A percentile compares a stretch with the other conserved stretches of the same genome.
These are phyloP conservation scores for Pangasius macronema DNA, from an alignment of 2,797 vertebrate genomes.

Conservation along the genomic window DNA sequence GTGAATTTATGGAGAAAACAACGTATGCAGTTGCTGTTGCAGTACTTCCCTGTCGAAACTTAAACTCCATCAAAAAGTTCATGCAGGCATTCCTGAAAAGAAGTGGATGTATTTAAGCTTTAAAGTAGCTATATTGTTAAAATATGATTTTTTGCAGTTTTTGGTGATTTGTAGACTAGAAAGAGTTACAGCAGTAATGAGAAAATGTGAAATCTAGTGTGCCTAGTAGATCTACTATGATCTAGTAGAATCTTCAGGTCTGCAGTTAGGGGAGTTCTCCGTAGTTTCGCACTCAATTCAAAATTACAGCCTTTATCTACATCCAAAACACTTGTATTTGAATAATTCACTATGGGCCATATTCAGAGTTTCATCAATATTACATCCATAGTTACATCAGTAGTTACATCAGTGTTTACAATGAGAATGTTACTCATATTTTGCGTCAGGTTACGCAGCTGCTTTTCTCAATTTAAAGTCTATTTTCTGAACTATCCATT, in stretches of 20 bases:
- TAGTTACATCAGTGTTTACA: not conserved
- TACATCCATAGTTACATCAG: not conserved
- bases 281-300: not conserved
- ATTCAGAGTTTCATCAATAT: not conserved
- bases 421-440: not conserved
- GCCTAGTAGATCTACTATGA: not conserved
- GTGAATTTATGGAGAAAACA: constrained; percentile 33
- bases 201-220: not conserved
- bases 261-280: not conserved
- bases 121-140: not conserved
- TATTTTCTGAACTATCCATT: not conserved
- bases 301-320: not conserved
- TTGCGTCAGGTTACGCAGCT: not conserved
- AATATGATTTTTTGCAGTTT: not conserved
- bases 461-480: not conserved
- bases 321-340: not conserved
- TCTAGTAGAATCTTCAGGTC: not conserved
- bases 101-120: not conserved
- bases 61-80: not conserved
- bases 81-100: not conserved
- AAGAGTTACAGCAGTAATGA: not conserved
- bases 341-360: not conserved
- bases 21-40: not conserved
- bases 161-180: not conserved
- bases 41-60: constrained; percentile 25